phyloP scores from a whole-genome alignment of 2,888 invertebrate species.

The Pristionchus entomophagus region DNA sequence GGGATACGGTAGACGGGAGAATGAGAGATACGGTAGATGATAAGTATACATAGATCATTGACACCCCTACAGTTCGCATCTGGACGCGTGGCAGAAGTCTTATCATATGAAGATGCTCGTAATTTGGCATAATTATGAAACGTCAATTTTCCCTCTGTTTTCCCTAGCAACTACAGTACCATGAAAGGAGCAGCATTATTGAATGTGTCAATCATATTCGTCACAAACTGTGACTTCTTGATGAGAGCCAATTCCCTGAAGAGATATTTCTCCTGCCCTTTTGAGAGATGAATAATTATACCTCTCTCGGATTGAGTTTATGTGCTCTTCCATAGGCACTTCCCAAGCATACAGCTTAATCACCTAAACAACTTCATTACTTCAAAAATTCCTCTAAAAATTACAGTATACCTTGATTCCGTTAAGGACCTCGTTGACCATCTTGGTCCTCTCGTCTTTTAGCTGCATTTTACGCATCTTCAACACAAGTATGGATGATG shows the following conservation, averaged over 20 bases:
- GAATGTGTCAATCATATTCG: conserved; percentile 90
- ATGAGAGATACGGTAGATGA: no score
- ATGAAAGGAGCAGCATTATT: conserved; percentile 96
- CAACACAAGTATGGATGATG: background rate
- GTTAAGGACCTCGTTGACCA: conserved; percentile 93
- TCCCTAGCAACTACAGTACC: no score
- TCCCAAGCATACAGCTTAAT: conserved; percentile 80
- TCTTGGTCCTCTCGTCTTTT: conserved; percentile 92
- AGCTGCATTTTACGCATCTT: conserved; percentile 89
- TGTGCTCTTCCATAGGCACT: conserved; percentile 81
- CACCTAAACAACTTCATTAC: conserved; percentile 49
- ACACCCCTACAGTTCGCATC: no score
- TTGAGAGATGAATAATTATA: no score
- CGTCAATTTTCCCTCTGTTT: no score
- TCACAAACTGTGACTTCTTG: conserved; percentile 89
- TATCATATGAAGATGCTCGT: no score
- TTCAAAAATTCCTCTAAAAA: no score
- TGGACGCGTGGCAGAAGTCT: no score
- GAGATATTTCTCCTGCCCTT: no score
- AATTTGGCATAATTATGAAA: no score
- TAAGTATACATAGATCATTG: no score
- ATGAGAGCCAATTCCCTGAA: conserved; percentile 85
- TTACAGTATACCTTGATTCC: conserved; percentile 84
- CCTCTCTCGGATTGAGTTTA: conserved; percentile 86
- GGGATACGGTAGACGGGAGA: no score